phyloP scores from a whole-genome alignment of 2,888 invertebrate species.

The Microctonus brassicae region DNA sequence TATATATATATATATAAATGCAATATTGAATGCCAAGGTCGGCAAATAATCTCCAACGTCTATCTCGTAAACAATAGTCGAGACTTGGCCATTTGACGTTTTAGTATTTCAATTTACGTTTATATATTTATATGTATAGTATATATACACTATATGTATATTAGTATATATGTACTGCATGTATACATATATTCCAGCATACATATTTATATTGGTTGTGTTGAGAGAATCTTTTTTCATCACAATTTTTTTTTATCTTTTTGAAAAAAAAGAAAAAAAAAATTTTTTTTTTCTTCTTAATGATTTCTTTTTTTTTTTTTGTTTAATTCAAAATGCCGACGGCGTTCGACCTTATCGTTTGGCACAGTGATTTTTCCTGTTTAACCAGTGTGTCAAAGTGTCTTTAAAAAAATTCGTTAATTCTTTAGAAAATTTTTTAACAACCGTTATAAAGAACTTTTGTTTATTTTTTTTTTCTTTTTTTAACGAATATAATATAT shows the following conservation, averaged over 20 bases:
- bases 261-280: no score
- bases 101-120: slow-evolving; percentile 22
- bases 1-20: no score
- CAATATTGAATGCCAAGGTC: slow-evolving; percentile 15
- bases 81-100: slow-evolving; percentile 20
- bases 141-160: no score
- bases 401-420: background rate
- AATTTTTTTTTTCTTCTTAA: background rate
- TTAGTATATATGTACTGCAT: no score
- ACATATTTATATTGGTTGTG: slow-evolving; percentile 7
- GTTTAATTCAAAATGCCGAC: slow-evolving; percentile 8
- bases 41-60: slow-evolving; percentile 15
- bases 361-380: slow-evolving; percentile 9
- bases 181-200: no score
- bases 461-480: background rate
- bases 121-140: no score
- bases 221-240: background rate
- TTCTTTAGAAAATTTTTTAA: background rate
- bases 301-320: background rate
- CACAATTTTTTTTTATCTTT: background rate
- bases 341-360: slow-evolving; percentile 25
- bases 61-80: slow-evolving; percentile 28
- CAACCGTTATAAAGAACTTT: background rate
- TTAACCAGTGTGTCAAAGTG: background rate
- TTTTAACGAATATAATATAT: background rate